Percentiles rank a stretch among this genome's conserved stretches.
Conservation (phyloP, 1,140 invertebrate genomes). For the Nasonia longicornis region DNA sequence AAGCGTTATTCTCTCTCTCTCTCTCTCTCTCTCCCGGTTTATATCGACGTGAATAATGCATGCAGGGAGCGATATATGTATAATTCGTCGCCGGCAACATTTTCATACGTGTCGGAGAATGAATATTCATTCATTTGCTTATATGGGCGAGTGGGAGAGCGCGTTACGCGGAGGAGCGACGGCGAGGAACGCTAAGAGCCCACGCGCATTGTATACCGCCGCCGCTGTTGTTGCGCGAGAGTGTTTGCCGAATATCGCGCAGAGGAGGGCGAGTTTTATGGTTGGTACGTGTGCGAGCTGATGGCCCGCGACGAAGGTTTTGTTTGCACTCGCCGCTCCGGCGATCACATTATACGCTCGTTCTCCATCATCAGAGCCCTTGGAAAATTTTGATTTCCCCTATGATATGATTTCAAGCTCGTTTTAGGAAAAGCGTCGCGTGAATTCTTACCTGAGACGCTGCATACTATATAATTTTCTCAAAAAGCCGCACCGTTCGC, state of each 20-base stretch:
- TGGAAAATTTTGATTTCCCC: too few species aligned
- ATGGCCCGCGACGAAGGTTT: not conserved
- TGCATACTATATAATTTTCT: too few species aligned
- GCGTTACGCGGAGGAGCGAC: constrained; percentile 41
- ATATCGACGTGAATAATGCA: constrained; percentile 52
- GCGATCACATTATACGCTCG: too few species aligned
- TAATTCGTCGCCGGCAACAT: constrained; percentile 46
- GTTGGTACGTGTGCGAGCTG: not conserved
- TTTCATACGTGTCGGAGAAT: constrained; percentile 46
- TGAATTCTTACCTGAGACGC: too few species aligned
- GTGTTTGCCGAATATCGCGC: not conserved
- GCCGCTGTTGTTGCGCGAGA: not conserved
- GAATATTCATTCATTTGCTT: constrained; percentile 54
- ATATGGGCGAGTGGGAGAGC: constrained; percentile 16
- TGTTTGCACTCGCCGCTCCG: not conserved
- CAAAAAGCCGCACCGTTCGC: too few species aligned
- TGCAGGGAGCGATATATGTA: constrained; percentile 43
- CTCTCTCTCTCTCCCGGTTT: constrained; percentile 16
- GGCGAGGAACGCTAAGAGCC: constrained; percentile 14
- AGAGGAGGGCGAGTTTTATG: not conserved
- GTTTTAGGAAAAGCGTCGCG: too few species aligned
- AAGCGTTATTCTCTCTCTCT: not conserved
- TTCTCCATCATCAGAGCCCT: too few species aligned
- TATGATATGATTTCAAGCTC: too few species aligned
- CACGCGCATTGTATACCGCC: not conserved